Percentiles rank a stretch among this genome's conserved stretches.
These are phyloP conservation scores for Crioceris asparagi DNA, from an alignment of 2,888 invertebrate genomes.

Conservation along the genomic window DNA sequence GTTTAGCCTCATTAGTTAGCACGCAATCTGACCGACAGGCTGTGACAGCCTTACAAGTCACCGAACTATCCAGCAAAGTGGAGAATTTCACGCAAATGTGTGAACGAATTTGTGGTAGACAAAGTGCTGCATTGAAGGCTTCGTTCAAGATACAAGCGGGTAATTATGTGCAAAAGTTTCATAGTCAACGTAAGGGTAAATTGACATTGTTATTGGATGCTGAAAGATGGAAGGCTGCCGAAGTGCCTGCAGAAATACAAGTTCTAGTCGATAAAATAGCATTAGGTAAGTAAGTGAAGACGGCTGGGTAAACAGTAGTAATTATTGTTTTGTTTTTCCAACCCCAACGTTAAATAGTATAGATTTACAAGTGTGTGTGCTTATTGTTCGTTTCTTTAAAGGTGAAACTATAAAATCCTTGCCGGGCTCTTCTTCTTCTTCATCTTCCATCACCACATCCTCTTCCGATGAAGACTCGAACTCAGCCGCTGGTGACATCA, in stretches of 20 bases:
- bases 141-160: conserved; percentile 82
- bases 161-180: conserved; percentile 84
- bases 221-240: conserved; percentile 89
- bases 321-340: no score
- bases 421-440: conserved; percentile 31
- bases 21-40: conserved; percentile 63
- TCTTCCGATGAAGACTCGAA: no score
- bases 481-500: no score
- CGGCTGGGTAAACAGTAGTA: background rate
- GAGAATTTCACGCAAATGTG: conserved; percentile 69
- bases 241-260: conserved; percentile 85
- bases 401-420: no score
- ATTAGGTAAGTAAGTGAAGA: conserved; percentile 18
- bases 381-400: no score
- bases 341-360: no score
- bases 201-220: conserved; percentile 74
- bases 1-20: conserved; percentile 79
- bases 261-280: conserved; percentile 60
- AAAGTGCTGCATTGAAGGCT: conserved; percentile 67
- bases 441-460: no score
- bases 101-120: conserved; percentile 58
- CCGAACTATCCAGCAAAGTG: conserved; percentile 63
- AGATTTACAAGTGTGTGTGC: no score
- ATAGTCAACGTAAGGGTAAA: conserved; percentile 77
- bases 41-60: conserved; percentile 67